Evolutionary conservation across 2,888 invertebrate genomes (phyloP).

Genomic region (Thera britannica): DNA sequence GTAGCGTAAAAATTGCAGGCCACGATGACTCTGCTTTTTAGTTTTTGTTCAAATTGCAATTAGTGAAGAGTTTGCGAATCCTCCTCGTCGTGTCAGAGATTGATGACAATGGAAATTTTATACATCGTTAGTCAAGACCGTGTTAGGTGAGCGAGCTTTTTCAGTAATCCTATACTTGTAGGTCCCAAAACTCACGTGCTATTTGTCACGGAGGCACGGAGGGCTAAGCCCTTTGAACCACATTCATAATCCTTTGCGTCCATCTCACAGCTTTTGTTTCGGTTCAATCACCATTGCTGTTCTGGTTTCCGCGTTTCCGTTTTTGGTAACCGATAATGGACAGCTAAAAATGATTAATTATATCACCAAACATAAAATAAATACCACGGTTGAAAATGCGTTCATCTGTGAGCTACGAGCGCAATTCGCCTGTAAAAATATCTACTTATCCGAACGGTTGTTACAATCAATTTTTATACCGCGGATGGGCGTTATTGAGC

Average conservation of each 20-base stretch:
- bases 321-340: conserved; percentile 61
- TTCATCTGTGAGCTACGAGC: conserved; percentile 22
- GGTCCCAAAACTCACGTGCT: conserved; percentile 58
- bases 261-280: conserved; percentile 38
- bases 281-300: conserved; percentile 19
- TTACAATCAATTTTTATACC: conserved; percentile 75
- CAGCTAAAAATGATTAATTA: conserved; percentile 66
- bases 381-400: conserved; percentile 51
- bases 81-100: conserved; percentile 82
- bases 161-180: conserved; percentile 75
- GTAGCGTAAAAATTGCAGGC: conserved; percentile 74
- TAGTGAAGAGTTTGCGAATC: conserved; percentile 83
- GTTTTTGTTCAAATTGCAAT: conserved; percentile 84
- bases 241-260: conserved; percentile 53
- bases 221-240: conserved; percentile 52
- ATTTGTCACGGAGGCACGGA: conserved; percentile 60
- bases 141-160: conserved; percentile 79
- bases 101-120: conserved; percentile 85
- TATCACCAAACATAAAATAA: conserved; percentile 66
- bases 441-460: conserved; percentile 49
- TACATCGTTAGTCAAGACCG: conserved; percentile 82
- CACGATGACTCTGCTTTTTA: conserved; percentile 80
- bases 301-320: conserved; percentile 39
- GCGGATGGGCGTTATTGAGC: conserved; percentile 68
- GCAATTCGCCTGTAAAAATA: conserved; percentile 32